Conservation (phyloP, 2,113 vertebrate genomes). For the Macroglossus sobrinus region DNA sequence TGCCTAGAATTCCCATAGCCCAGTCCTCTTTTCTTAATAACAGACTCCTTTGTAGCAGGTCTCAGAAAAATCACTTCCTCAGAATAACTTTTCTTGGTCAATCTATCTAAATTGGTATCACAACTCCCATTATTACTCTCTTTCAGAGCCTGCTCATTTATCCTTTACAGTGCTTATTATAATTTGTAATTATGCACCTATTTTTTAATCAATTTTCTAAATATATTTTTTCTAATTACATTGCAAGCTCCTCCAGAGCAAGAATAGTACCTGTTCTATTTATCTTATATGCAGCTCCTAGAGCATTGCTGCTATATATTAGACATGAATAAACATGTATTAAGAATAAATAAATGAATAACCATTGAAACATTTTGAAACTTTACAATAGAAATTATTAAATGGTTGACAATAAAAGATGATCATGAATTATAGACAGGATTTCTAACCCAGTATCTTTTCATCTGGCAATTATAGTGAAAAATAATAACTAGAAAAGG, state of each 20-base stretch:
- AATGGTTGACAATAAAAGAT: background rate
- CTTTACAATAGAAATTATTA: conserved; percentile 3
- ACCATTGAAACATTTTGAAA: background rate
- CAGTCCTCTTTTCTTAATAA: background rate
- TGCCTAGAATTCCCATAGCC: background rate
- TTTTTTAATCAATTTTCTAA: background rate
- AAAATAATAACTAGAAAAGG: background rate
- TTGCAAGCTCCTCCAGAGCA: background rate
- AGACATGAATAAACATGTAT: background rate
- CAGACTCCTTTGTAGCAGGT: background rate
- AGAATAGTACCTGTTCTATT: background rate
- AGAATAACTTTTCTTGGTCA: background rate
- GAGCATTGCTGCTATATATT: background rate
- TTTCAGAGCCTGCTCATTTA: background rate
- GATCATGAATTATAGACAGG: background rate
- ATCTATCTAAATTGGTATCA: background rate
- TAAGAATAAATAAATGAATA: background rate
- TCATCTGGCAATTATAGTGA: background rate
- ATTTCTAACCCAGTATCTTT: background rate
- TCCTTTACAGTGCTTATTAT: background rate
- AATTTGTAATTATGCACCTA: background rate
- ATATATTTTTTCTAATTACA: background rate
- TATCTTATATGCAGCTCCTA: background rate
- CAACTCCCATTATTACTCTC: background rate
- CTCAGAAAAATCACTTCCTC: background rate